Evolutionary conservation across 1,140 invertebrate genomes (phyloP), one percentile per base, ranked within the genome.

Genomic region (Lineus longissimus): DNA sequence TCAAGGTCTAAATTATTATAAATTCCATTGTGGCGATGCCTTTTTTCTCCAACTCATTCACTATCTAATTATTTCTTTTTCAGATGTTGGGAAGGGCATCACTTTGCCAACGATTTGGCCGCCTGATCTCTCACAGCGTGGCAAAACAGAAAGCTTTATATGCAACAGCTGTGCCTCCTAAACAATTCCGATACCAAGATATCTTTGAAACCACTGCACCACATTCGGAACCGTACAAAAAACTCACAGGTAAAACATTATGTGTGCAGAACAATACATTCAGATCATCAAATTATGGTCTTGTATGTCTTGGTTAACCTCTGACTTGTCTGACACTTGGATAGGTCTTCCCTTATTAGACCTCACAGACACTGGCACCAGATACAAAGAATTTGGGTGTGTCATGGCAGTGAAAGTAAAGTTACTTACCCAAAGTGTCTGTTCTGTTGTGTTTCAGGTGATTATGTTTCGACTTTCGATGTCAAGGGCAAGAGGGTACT

Each of bases 161-260:
- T 58, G 70, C 73, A 1, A 66, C 71, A 2, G 55, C 74, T 25
- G 62, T 63, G 19, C 63, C 71, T 68, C 70, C 70, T 1, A 80
- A 79, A 57, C 80, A 78, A 59, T 82, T 82, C 64, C 59, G 71
- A 58, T 82, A 73, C 61, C 81, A 82, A 67, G 81, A 82, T 55
- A 77, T 82, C 33, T 65, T 82, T 17, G 69, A 81, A 47, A 43
- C 63, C 22, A 72, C 73, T 58, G 70, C 61, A 55, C 68, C 70
- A 30, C 69, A 67, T 30, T 74, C 80, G 56, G 69, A 72, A 13
- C 71, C 73, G 15, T 82, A 70, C 67, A 81, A 78, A 61, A 82
- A 82, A 68, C 56, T 82, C 7, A 74, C 80, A 65, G 69, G 79
- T 79, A 67, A 17, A 43, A 9, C 11, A 40, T n/a, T 56, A 17